Evolutionary conservation across 1,140 invertebrate genomes (phyloP).

Genomic region (Scaptomyza montana): DNA sequence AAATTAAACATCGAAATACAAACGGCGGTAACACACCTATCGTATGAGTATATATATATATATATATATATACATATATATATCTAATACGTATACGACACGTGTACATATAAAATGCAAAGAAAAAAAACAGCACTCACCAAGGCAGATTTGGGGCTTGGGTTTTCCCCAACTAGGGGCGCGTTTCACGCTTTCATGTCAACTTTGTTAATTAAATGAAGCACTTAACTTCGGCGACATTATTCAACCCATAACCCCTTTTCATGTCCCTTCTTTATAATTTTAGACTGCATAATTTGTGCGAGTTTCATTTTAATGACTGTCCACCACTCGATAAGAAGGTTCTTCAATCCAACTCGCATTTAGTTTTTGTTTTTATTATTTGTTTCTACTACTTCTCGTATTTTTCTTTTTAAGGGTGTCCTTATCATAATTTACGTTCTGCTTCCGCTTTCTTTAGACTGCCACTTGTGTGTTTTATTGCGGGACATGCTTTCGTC

Average conservation of each 20-base stretch:
- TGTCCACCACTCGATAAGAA: conserved; percentile 38
- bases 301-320: conserved; percentile 69
- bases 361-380: too few species aligned
- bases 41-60: conserved; percentile 68
- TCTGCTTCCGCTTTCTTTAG: conserved; percentile 58
- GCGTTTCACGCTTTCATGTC: conserved; percentile 65
- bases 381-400: background rate
- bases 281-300: conserved; percentile 57
- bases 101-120: conserved; percentile 40
- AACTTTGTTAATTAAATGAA: conserved; percentile 82
- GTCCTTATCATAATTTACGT: conserved; percentile 73
- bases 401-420: background rate
- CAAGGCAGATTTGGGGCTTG: background rate
- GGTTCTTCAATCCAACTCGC: conserved; percentile 13
- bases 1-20: conserved; percentile 47
- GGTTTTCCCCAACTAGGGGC: conserved; percentile 25
- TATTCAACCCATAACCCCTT: conserved; percentile 38
- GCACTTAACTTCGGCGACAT: conserved; percentile 78
- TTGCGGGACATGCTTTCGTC: conserved; percentile 20
- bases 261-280: conserved; percentile 13
- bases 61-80: conserved; percentile 26
- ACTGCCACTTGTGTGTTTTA: conserved; percentile 43
- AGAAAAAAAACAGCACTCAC: background rate
- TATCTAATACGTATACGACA: conserved; percentile 18
- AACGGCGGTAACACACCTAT: conserved; percentile 49